A percentile compares a stretch with the other conserved stretches of the same genome.
These are phyloP conservation scores for Octodon degus DNA, from an alignment of 2,113 vertebrate species.

Conservation along the genomic window DNA sequence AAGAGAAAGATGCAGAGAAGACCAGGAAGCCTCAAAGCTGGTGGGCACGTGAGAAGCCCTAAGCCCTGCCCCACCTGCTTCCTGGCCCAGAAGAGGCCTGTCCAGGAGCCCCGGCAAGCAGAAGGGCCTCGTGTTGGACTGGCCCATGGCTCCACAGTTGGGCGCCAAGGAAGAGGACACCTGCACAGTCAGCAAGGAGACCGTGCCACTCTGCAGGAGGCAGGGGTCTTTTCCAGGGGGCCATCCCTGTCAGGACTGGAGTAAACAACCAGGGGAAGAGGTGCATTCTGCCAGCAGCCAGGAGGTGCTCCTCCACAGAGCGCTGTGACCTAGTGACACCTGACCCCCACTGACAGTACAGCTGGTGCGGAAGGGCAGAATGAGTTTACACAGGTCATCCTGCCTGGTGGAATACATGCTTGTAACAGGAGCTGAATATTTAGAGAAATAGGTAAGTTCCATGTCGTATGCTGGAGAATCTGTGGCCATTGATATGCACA, in stretches of 20 bases:
- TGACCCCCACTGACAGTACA: not conserved
- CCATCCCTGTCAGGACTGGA: not conserved
- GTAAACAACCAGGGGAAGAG: not conserved
- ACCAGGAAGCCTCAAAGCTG: fast-evolving
- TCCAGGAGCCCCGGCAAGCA: no score
- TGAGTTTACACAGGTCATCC: not conserved
- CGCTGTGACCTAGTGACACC: not conserved
- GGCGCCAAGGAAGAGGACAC: not conserved
- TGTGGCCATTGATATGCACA: constrained; percentile 7
- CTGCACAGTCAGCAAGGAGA: not conserved
- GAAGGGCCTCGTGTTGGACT: not conserved
- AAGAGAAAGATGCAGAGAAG: not conserved
- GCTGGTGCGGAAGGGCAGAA: not conserved
- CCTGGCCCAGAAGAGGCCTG: not conserved
- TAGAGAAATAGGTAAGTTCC: constrained; percentile 9
- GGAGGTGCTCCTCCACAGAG: not conserved
- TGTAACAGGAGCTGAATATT: not conserved
- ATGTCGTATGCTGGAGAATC: not conserved
- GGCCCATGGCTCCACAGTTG: no score
- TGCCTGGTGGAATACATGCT: not conserved
- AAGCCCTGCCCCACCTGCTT: not conserved
- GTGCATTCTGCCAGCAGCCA: not conserved
- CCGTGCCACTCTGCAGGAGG: no score
- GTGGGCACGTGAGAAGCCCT: not conserved
- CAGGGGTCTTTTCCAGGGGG: not conserved